Conservation (phyloP, 37 sponge, comb jelly and placozoan species). For the Petrosia ficiformis region DNA sequence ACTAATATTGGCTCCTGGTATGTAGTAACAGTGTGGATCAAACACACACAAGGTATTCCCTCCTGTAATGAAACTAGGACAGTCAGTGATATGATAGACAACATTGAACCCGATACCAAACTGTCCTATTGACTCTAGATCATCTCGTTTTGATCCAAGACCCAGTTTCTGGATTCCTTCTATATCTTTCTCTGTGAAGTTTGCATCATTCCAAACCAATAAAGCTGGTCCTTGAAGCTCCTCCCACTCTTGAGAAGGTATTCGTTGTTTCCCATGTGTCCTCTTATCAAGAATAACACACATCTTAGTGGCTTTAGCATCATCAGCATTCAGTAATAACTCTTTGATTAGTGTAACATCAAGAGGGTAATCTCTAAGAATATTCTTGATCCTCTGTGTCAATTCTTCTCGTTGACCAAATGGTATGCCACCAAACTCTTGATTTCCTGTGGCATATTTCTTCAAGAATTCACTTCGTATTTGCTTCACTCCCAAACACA, state of each 20-base stretch:
- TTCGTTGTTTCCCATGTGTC: neutral
- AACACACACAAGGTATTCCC: conserved; percentile 33
- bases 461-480: conserved; percentile 42
- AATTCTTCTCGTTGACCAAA: conserved; percentile 45
- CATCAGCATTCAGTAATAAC: conserved; percentile 6
- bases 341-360: conserved; percentile 11
- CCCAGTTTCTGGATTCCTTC: conserved; percentile 67
- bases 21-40: conserved; percentile 44
- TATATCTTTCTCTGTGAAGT: conserved; percentile 43
- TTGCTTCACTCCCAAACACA: conserved; percentile 22
- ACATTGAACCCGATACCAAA: conserved; percentile 81
- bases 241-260: conserved; percentile 44
- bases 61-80: conserved; percentile 59
- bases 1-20: neutral
- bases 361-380: conserved; percentile 19
- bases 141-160: conserved; percentile 51
- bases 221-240: conserved; percentile 75
- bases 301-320: conserved; percentile 62
- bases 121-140: conserved; percentile 45
- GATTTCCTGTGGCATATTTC: neutral
- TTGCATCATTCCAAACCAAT: conserved; percentile 64
- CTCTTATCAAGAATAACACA: conserved; percentile 64
- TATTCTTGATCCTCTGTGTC: conserved; percentile 24
- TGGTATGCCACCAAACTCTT: conserved; percentile 1
- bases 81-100: conserved; percentile 75